Evolutionary conservation across 2,113 vertebrate genomes (phyloP).

Genomic region (Synchiropus splendidus): DNA sequence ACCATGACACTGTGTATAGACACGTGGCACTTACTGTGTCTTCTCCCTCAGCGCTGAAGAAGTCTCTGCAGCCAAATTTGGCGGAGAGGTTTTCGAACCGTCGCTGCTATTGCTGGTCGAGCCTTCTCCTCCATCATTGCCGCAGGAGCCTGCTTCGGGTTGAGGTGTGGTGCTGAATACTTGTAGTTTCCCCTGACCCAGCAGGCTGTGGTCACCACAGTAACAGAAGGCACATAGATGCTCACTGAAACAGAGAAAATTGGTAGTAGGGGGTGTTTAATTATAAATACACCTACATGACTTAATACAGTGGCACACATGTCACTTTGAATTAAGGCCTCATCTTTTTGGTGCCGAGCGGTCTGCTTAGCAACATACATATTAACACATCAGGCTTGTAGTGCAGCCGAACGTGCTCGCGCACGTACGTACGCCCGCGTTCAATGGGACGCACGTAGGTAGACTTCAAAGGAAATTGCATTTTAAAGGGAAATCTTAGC

Average conservation of each 20-base stretch:
- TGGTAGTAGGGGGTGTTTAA: constrained; percentile 32
- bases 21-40: constrained; percentile 47
- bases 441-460: neutral
- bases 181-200: constrained; percentile 94
- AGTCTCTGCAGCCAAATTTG: constrained; percentile 45
- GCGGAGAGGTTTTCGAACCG: constrained; percentile 62
- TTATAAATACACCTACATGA: constrained; percentile 43
- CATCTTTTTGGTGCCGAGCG: constrained; percentile 8
- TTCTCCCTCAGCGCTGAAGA: constrained; percentile 57
- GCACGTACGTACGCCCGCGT: neutral
- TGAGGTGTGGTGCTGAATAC: constrained; percentile 77
- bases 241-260: constrained; percentile 71
- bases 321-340: constrained; percentile 43
- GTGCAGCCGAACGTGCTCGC: neutral
- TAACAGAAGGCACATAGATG: constrained; percentile 97
- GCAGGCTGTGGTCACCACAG: constrained; percentile 88
- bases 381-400: constrained; percentile 1
- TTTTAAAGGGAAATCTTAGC: constrained; percentile 7
- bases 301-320: constrained; percentile 32
- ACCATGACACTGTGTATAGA: no score
- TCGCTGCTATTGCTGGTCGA: constrained; percentile 58
- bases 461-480: neutral
- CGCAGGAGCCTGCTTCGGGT: constrained; percentile 52
- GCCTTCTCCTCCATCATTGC: constrained; percentile 56
- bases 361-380: constrained; percentile 6